Evolutionary conservation across 1,140 invertebrate genomes (phyloP).

Genomic region (Aradophagus sp.): DNA sequence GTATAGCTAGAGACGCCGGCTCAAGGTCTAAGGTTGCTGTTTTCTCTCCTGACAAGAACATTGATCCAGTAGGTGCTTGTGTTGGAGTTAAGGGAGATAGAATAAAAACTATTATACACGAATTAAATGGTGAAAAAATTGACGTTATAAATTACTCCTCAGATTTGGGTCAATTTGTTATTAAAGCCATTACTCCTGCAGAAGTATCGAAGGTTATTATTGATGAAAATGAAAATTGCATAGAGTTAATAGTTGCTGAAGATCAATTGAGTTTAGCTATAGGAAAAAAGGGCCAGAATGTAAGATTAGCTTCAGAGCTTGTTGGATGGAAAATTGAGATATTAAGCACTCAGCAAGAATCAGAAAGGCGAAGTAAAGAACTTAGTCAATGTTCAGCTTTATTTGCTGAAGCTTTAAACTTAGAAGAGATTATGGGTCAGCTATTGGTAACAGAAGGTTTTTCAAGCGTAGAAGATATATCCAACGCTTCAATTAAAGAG

Average conservation of each 20-base stretch:
- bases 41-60: constrained; percentile 14
- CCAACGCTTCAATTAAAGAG: constrained; percentile 15
- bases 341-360: constrained; percentile 17
- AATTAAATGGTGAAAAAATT: constrained; percentile 30
- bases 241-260: constrained; percentile 32
- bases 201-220: constrained; percentile 24
- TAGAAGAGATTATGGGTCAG: constrained; percentile 21
- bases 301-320: constrained; percentile 28
- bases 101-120: constrained; percentile 19
- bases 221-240: constrained; percentile 26
- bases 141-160: constrained; percentile 14
- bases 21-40: constrained; percentile 22
- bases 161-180: constrained; percentile 11
- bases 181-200: constrained; percentile 26
- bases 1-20: constrained; percentile 15
- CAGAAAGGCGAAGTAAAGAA: constrained; percentile 17
- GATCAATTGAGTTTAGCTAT: constrained; percentile 33
- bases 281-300: constrained; percentile 33
- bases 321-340: constrained; percentile 33
- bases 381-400: constrained; percentile 17
- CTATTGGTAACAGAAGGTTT: constrained; percentile 26
- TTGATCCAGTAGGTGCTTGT: constrained; percentile 33
- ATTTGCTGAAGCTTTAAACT: constrained; percentile 24
- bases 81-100: constrained; percentile 20
- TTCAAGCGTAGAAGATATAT: constrained; percentile 19